Evolutionary conservation across 2,888 invertebrate species (phyloP).

Genomic region (Oscheius sp.): DNA sequence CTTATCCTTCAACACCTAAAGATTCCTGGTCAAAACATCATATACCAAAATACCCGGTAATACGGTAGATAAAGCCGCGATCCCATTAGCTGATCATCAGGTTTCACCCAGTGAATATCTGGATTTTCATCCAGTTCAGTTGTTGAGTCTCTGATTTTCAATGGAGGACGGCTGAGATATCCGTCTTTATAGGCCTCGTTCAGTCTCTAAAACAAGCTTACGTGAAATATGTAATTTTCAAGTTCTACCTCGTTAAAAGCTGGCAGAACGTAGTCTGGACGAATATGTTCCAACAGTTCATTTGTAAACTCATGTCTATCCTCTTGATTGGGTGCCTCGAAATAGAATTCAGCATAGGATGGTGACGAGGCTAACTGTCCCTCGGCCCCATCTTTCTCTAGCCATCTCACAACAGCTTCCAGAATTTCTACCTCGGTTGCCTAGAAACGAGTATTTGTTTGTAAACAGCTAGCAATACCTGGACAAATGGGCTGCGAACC

Average conservation of each 20-base stretch:
- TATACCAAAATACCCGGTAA: slow-evolving; percentile 80
- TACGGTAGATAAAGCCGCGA: slow-evolving; percentile 93
- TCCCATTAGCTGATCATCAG: slow-evolving; percentile 73
- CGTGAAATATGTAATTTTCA: not conserved
- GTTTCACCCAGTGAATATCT: slow-evolving; percentile 57
- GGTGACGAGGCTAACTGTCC: slow-evolving; percentile 37
- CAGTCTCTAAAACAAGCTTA: slow-evolving; percentile 28
- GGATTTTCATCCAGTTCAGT: slow-evolving; percentile 50
- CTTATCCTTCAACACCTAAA: slow-evolving; percentile 23
- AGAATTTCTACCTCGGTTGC: slow-evolving; percentile 83
- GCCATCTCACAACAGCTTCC: slow-evolving; percentile 88
- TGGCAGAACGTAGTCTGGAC: slow-evolving; percentile 90
- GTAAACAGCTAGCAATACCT: slow-evolving; percentile 13
- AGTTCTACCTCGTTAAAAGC: slow-evolving; percentile 77
- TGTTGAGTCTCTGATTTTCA: slow-evolving; percentile 10
- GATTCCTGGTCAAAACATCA: not conserved
- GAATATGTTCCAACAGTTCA: slow-evolving; percentile 76
- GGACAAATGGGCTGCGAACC: slow-evolving; percentile 35
- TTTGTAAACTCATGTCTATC: slow-evolving; percentile 74
- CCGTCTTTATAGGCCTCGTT: slow-evolving; percentile 37
- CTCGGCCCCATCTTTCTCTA: slow-evolving; percentile 81
- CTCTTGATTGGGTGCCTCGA: slow-evolving; percentile 73
- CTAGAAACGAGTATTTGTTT: slow-evolving; percentile 3
- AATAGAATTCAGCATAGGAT: slow-evolving; percentile 13
- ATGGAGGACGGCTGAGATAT: slow-evolving; percentile 15